These are phyloP conservation scores for Bactericera cockerelli DNA, from an alignment of 1,140 invertebrate species.

Conservation along the genomic window DNA sequence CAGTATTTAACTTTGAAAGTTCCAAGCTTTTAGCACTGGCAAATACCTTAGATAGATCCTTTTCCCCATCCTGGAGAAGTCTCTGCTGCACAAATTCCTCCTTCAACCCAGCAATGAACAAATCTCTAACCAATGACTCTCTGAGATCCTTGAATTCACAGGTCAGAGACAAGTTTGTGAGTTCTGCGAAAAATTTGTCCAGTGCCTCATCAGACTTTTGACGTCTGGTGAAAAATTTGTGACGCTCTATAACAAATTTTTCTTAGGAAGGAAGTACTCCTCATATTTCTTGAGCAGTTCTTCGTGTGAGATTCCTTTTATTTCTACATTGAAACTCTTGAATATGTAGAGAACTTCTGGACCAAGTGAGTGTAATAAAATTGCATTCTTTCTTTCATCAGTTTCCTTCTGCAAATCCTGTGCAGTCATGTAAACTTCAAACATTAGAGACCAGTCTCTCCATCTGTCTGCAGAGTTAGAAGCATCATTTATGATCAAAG, in stretches of 20 bases:
- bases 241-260: not conserved
- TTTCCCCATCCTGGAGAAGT: not conserved
- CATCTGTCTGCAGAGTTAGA: not conserved
- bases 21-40: not conserved
- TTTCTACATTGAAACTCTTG: constrained; percentile 2
- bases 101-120: not conserved
- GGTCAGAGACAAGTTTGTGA: not conserved
- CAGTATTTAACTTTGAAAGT: not conserved
- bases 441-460: not conserved
- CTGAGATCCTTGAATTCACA: constrained; percentile 7
- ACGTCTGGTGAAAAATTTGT: not conserved
- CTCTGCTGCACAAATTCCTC: not conserved
- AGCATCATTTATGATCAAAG: too few relatives aligned
- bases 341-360: constrained; percentile 1
- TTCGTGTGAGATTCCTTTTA: not conserved
- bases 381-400: not conserved
- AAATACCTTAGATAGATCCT: not conserved
- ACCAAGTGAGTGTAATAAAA: not conserved
- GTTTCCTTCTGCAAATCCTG: not conserved
- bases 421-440: not conserved
- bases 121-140: not conserved
- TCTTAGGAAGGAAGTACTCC: constrained; percentile 12
- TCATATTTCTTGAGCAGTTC: constrained; percentile 7
- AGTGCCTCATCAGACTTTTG: not conserved
- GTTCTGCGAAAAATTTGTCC: constrained; percentile 1